A percentile compares a stretch with the other conserved stretches of the same genome.
These are phyloP conservation scores for Pyralis farinalis DNA, from an alignment of 2,888 invertebrate species.

Conservation along the genomic window DNA sequence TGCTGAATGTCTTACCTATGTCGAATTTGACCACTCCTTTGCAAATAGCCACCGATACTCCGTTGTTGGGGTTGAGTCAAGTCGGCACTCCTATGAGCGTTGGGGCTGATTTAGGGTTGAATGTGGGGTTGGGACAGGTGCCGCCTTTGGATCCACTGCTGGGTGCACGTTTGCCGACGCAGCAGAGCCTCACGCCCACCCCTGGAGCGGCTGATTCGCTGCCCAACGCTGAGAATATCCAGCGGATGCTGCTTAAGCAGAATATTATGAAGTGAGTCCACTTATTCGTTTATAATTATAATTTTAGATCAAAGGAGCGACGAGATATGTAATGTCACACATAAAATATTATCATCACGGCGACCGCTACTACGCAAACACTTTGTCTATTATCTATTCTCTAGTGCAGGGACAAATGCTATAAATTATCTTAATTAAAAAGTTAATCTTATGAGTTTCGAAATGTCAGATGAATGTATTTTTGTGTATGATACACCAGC, in stretches of 20 bases:
- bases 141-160: constrained; percentile 28
- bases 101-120: constrained; percentile 50
- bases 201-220: constrained; percentile 31
- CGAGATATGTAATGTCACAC: no score
- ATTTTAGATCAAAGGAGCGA: no score
- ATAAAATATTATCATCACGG: no score
- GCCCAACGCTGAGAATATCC: constrained; percentile 68
- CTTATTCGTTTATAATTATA: neutral
- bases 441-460: no score
- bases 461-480: no score
- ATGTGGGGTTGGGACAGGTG: constrained; percentile 28
- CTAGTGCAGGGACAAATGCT: no score
- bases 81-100: constrained; percentile 50
- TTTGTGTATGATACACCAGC: no score
- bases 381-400: no score
- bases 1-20: constrained; percentile 35
- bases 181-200: constrained; percentile 42
- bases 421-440: no score
- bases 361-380: no score
- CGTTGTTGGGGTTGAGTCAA: constrained; percentile 53
- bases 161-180: constrained; percentile 33
- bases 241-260: constrained; percentile 73
- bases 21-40: constrained; percentile 55
- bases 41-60: constrained; percentile 65
- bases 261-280: constrained; percentile 72